Evolutionary conservation across 2,113 vertebrate genomes (phyloP).

Genomic region (Hiodon tergisus): DNA sequence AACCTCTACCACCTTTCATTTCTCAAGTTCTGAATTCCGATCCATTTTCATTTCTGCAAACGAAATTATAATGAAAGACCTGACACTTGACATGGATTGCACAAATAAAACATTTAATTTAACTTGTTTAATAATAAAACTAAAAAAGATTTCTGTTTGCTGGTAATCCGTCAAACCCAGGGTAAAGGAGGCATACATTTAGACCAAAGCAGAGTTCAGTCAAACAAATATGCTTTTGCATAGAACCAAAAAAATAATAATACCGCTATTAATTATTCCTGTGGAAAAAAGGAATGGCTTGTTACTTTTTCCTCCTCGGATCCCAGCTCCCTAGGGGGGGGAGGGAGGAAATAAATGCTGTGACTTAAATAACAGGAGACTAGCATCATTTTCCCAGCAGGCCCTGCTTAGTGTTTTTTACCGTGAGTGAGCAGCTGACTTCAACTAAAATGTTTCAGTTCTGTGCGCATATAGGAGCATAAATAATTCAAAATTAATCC

Average conservation of each 20-base stretch:
- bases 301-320: constrained; percentile 60
- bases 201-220: constrained; percentile 40
- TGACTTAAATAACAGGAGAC: constrained; percentile 97
- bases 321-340: constrained; percentile 72
- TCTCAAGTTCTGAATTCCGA: constrained; percentile 53
- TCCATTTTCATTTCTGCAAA: constrained; percentile 64
- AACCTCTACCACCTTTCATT: constrained; percentile 64
- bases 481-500: constrained; percentile 99
- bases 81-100: constrained; percentile 60
- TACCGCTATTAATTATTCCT: constrained; percentile 42
- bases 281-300: constrained; percentile 24
- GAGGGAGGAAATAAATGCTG: constrained; percentile 86
- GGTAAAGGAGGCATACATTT: constrained; percentile 28
- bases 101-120: constrained; percentile 57
- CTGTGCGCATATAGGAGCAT: constrained; percentile 88
- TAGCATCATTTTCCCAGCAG: constrained; percentile 89
- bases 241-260: constrained; percentile 23
- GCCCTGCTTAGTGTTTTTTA: constrained; percentile 83
- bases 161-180: constrained; percentile 44
- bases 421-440: constrained; percentile 89
- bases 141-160: constrained; percentile 33
- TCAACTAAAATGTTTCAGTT: constrained; percentile 98
- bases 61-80: constrained; percentile 63
- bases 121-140: constrained; percentile 46
- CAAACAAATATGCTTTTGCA: constrained; percentile 34